Percentiles rank a stretch among this genome's conserved stretches.
Evolutionary conservation across 2,113 vertebrate species (phyloP).

Genomic region (Papio anubis): DNA sequence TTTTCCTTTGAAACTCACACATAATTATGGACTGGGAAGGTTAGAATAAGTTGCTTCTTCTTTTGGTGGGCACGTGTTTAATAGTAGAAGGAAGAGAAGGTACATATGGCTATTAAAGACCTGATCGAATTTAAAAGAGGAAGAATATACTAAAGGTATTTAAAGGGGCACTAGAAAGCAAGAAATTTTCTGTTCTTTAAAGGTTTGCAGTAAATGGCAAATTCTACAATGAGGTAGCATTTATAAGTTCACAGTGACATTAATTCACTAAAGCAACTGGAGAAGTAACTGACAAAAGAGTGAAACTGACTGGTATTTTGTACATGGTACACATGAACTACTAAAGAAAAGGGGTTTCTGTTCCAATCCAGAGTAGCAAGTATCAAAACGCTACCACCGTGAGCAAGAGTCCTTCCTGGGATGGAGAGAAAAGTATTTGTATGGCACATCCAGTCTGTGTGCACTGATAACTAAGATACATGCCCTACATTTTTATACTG

Average conservation of each 20-base stretch:
- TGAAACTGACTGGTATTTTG: not conserved
- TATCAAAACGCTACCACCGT: not conserved
- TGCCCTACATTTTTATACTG: not conserved
- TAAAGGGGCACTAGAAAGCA: not conserved
- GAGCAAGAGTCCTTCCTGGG: not conserved
- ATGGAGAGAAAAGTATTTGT: not conserved
- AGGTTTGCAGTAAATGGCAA: not conserved
- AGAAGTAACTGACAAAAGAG: not conserved
- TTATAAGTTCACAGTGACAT: constrained; percentile 7
- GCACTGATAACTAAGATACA: not conserved
- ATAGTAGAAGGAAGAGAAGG: not conserved
- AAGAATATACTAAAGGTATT: not conserved
- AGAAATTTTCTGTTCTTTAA: not conserved
- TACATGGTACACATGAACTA: not conserved
- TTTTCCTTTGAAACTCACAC: not conserved
- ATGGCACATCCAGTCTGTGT: not conserved
- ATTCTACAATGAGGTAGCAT: not conserved
- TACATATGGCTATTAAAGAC: not conserved
- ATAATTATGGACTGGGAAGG: not conserved
- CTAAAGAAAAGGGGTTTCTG: not conserved
- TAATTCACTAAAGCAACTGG: not conserved
- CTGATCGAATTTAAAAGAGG: not conserved
- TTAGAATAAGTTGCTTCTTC: not conserved
- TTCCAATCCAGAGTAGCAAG: not conserved
- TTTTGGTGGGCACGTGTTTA: not conserved